A percentile compares a stretch with the other conserved stretches of the same genome.
Conservation (phyloP, 2,113 vertebrate genomes). For the Puffinus mauretanicus region DNA sequence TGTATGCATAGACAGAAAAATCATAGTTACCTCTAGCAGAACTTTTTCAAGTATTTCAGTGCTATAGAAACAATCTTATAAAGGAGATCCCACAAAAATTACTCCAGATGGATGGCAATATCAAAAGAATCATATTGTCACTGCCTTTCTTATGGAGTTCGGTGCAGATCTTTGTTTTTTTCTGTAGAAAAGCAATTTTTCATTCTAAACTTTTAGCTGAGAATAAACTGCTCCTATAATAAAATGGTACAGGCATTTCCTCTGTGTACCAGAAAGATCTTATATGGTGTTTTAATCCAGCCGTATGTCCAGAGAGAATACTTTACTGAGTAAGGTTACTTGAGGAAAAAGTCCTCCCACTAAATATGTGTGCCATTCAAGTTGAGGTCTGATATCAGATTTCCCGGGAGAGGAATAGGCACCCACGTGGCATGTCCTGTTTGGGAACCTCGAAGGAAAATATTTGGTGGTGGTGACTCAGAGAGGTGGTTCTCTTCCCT, state of each 20-base stretch:
- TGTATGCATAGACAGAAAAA: neutral
- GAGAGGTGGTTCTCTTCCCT: neutral
- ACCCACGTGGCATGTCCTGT: rapidly evolving
- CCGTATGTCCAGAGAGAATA: neutral
- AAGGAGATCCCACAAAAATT: neutral
- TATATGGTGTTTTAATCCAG: neutral
- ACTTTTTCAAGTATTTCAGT: neutral
- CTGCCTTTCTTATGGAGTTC: neutral
- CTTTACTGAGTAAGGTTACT: neutral
- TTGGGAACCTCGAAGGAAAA: neutral
- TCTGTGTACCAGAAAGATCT: neutral
- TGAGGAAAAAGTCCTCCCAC: neutral
- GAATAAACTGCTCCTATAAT: neutral
- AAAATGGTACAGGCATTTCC: neutral
- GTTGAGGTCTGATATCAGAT: neutral
- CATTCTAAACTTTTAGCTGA: neutral
- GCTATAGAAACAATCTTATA: neutral
- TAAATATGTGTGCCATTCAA: neutral
- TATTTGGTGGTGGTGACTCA: neutral
- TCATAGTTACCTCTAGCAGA: neutral
- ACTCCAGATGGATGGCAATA: neutral
- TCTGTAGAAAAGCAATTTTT: neutral
- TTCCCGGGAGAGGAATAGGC: neutral
- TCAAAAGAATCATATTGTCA: neutral
- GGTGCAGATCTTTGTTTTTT: neutral